A percentile compares a stretch with the other conserved stretches of the same genome.
These are phyloP conservation scores for Oceanodroma leucorhoa DNA, from an alignment of 2,797 vertebrate genomes.

Conservation along the genomic window DNA sequence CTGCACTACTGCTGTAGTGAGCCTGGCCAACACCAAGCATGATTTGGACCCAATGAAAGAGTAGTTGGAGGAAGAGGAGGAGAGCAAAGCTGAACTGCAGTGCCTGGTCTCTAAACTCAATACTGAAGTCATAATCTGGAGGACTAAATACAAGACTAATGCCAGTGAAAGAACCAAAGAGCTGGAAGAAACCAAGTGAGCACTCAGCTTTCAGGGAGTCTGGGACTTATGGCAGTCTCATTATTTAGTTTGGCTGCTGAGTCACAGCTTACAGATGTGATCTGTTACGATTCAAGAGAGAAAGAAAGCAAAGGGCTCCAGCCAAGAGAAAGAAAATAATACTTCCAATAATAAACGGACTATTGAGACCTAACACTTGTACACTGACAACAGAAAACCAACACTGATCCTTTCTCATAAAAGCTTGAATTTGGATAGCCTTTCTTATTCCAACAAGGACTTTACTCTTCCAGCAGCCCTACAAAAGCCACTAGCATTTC, in stretches of 20 bases:
- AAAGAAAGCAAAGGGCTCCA: background rate
- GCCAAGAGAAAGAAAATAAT: constrained; percentile 4
- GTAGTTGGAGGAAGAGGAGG: constrained; percentile 78
- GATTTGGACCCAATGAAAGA: constrained; percentile 74
- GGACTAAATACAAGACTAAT: constrained; percentile 75
- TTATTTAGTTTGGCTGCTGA: constrained; percentile 1
- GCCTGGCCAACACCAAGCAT: constrained; percentile 66
- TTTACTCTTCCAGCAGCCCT: background rate
- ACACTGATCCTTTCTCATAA: background rate
- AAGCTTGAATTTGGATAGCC: background rate
- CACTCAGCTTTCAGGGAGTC: background rate
- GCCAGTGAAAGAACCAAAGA: constrained; percentile 70
- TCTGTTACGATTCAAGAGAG: background rate
- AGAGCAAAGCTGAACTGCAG: constrained; percentile 70
- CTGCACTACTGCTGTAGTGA: constrained; percentile 45
- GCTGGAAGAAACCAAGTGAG: constrained; percentile 70
- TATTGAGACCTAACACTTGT: background rate
- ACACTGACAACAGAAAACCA: background rate
- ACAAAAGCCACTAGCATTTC: background rate
- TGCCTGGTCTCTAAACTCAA: constrained; percentile 77
- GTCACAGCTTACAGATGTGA: background rate
- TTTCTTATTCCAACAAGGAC: background rate
- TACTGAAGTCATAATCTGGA: constrained; percentile 74
- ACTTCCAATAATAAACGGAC: background rate
- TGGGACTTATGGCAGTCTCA: background rate